A percentile compares a stretch with the other conserved stretches of the same genome.
These are phyloP conservation scores for Umimayanthus kanabou DNA, from an alignment of 92 coral and sea anemone species.

Conservation along the genomic window DNA sequence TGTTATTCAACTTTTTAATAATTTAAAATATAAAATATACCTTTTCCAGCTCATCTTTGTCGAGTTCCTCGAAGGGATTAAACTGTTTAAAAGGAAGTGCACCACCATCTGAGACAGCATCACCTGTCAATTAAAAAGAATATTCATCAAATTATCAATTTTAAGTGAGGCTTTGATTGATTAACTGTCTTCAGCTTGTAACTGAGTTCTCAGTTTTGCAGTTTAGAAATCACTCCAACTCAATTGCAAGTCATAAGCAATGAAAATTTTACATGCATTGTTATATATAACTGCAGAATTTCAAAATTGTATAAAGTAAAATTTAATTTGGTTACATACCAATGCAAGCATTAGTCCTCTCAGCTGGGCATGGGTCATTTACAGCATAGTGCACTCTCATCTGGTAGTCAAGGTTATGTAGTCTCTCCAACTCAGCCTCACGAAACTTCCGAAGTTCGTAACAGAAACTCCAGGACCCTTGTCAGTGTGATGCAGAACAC, in stretches of 20 bases:
- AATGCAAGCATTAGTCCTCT: constrained; percentile 54
- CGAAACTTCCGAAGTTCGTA: constrained; percentile 49
- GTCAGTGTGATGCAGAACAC: constrained; percentile 42
- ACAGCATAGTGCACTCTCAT: constrained; percentile 52
- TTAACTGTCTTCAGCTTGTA: no score
- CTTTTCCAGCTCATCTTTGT: constrained; percentile 50
- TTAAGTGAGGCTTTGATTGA: no score
- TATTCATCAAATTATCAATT: no score
- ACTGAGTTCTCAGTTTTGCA: no score
- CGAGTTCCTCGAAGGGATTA: constrained; percentile 37
- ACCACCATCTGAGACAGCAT: constrained; percentile 58
- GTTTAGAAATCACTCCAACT: no score
- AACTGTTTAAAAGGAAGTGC: constrained; percentile 46
- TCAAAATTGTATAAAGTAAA: no score
- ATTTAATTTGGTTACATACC: neutral
- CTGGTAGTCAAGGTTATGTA: constrained; percentile 39
- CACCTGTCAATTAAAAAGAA: constrained; percentile 30
- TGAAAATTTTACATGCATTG: no score
- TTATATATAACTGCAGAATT: no score
- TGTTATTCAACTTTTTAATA: neutral
- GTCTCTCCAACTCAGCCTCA: constrained; percentile 52
- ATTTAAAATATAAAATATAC: neutral
- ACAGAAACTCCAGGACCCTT: constrained; percentile 54
- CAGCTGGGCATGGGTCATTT: constrained; percentile 53
- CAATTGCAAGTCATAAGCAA: no score